Evolutionary conservation across 2,797 vertebrate species (phyloP).

Genomic region (Acestrorhynchus altus): DNA sequence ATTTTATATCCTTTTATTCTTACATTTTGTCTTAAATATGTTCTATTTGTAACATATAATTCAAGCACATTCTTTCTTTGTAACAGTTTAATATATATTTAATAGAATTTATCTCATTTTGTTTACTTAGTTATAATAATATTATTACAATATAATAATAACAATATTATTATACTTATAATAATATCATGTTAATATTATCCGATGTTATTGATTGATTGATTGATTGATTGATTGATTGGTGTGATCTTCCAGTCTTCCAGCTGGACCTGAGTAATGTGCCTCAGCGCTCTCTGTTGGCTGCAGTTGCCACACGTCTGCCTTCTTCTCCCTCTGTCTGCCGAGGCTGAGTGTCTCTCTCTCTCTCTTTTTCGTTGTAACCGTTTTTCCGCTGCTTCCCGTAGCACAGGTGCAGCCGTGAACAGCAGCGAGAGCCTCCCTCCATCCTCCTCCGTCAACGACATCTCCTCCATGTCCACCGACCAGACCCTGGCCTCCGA

Average conservation of each 20-base stretch:
- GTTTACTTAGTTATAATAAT: too few species aligned
- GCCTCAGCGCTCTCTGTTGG: neutral
- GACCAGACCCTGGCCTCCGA: conserved; percentile 98
- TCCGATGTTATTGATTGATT: too few species aligned
- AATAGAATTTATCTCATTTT: too few species aligned
- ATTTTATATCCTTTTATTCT: too few species aligned
- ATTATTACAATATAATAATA: too few species aligned
- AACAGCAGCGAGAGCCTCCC: conserved; percentile 92
- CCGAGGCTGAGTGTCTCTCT: neutral
- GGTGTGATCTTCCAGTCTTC: neutral
- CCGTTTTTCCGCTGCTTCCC: conserved; percentile 91
- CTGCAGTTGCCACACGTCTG: neutral
- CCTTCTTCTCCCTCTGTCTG: neutral
- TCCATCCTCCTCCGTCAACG: conserved; percentile 95
- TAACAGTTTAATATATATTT: too few species aligned
- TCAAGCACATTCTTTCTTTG: too few species aligned
- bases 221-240: too few species aligned
- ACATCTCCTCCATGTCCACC: conserved; percentile 99
- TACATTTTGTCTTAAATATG: too few species aligned
- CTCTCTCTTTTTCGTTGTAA: conserved; percentile 83
- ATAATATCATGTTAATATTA: too few species aligned
- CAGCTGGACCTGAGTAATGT: neutral
- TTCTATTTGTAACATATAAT: too few species aligned
- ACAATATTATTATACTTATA: too few species aligned
- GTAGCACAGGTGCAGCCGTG: conserved; percentile 99